Conservation (phyloP, 2,888 invertebrate genomes). For the Anorthoa munda region DNA sequence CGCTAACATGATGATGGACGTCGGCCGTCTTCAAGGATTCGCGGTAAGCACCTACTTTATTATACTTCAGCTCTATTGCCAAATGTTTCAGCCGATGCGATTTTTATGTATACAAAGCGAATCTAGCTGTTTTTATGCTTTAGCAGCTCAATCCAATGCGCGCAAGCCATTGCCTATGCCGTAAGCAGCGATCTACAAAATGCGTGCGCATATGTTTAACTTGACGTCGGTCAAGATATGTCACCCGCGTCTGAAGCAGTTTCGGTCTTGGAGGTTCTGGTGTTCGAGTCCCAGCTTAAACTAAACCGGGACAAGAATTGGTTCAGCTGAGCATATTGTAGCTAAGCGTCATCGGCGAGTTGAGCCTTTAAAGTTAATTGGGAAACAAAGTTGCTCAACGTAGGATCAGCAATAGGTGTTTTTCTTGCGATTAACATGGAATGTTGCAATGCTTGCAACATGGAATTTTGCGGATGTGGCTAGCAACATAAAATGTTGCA, state of each 20-base stretch:
- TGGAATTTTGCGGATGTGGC: neutral
- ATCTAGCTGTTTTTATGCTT: slow-evolving; percentile 11
- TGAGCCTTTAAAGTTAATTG: neutral
- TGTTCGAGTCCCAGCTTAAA: slow-evolving; percentile 28
- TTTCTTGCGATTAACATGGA: neutral
- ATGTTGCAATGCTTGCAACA: neutral
- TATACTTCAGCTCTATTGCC: neutral
- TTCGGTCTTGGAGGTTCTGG: slow-evolving; percentile 1
- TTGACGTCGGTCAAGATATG: neutral
- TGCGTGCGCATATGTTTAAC: neutral
- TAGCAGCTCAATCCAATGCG: neutral
- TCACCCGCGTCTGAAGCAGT: neutral
- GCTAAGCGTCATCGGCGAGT: neutral
- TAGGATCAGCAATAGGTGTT: neutral
- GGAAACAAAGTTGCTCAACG: neutral
- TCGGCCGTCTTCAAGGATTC: slow-evolving; percentile 98
- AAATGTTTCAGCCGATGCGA: slow-evolving; percentile 49
- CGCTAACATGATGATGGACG: slow-evolving; percentile 99
- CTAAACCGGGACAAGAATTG: neutral
- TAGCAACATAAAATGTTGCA: no score
- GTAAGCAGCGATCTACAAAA: neutral
- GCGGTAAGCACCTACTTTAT: slow-evolving; percentile 91
- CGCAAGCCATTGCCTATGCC: slow-evolving; percentile 10
- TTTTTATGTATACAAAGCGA: slow-evolving; percentile 43
- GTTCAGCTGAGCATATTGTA: neutral